phyloP scores from a whole-genome alignment of 2,113 vertebrate genomes.

The Macrotis lagotis region DNA sequence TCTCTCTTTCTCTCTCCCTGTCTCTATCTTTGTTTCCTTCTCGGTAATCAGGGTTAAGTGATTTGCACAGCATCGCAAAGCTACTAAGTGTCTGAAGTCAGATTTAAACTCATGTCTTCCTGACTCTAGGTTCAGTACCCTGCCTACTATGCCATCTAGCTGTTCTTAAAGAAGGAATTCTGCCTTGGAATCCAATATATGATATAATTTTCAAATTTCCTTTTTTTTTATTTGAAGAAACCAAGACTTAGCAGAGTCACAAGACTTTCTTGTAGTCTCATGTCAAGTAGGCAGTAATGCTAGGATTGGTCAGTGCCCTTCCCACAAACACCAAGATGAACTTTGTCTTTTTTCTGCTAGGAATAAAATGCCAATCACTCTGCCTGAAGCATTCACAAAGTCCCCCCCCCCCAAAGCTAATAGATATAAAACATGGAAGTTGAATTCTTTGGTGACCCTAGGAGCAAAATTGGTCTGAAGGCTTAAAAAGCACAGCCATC shows the following conservation, averaged over 20 bases:
- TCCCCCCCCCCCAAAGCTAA: not conserved
- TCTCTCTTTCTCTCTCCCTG: too few relatives aligned
- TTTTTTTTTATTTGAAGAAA: not conserved
- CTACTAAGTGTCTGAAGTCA: too few relatives aligned
- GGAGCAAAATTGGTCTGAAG: not conserved
- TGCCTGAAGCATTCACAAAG: not conserved
- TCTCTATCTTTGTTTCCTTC: too few relatives aligned
- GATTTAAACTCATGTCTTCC: too few relatives aligned
- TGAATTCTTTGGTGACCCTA: not conserved
- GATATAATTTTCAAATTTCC: not conserved
- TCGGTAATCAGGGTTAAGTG: too few relatives aligned
- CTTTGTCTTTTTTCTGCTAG: not conserved
- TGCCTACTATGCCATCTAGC: too few relatives aligned
- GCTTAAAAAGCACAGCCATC: not conserved
- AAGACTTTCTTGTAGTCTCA: not conserved
- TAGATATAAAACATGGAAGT: not conserved
- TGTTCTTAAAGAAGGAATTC: not conserved
- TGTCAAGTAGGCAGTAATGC: not conserved
- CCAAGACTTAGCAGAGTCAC: not conserved
- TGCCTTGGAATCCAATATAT: not conserved
- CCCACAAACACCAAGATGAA: not conserved
- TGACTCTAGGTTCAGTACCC: too few relatives aligned
- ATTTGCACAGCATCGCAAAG: too few relatives aligned
- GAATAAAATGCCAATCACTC: not conserved
- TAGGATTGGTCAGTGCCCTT: not conserved